Base-by-base conservation (phyloP, 2,113 vertebrate species). In the Cromileptes altivelis region DNA sequence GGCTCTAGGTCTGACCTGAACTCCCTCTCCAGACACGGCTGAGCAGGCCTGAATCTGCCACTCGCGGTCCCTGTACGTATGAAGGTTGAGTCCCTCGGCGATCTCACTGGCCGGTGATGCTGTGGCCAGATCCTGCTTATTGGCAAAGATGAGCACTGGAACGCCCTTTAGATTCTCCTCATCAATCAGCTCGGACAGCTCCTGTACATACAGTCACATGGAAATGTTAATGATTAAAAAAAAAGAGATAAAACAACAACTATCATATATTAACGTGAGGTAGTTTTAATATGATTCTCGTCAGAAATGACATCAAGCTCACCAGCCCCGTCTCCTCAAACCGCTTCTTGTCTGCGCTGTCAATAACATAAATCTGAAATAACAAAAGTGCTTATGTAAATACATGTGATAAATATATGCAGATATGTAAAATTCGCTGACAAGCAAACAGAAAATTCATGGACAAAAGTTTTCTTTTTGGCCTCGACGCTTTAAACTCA, bases 1-100 rank as follows among this genome's bases (percentile, higher is more conserved):
- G 64, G 18, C 18, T 47, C 53, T n/a, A 33, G 6, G 33, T 42
- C 93, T 80, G 91, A 97, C 97, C 97, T 97, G 97, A 61, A 97
- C 96, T 70, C 97, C 97, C 91, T 97, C 96, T 45, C 96, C 96
- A 40, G 97, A 96, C 78, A 97, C 84, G 23, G 97, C 97, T 0
- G 97, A 97, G 90, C 96, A 98, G 84, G 97, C 96, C 88, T 98
- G 97, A 81, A 98, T 98, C 95, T 98, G 97, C 97, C 97, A 97
- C 84, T 96, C 94, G 1, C 96, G 92, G 84, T 98, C 96, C 40
- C 96, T 92, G 90, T 97, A 97, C 0, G 95, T 97, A 75, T 97
- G 97, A 61, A 97, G 94, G 92, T 96, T 96, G 84, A 98, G 95
- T 37, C 97, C 97, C 86, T 97, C 96, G 0, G 97, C 96, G 0